Base-by-base conservation (phyloP, 2,113 vertebrate genomes). In the Paradisaea rubra region DNA sequence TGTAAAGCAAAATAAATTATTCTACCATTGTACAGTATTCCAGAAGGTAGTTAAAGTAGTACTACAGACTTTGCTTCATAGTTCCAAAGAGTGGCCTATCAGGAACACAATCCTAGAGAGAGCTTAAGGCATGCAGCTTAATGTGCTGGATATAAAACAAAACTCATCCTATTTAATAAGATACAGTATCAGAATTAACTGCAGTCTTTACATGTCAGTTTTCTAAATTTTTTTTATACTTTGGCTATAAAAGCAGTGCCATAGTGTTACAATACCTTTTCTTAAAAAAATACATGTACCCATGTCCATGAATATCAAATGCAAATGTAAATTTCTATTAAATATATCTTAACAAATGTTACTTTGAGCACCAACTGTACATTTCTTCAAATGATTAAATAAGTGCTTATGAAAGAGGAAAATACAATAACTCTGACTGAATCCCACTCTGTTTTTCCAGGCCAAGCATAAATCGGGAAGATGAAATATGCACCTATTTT, bases 1-100 rank as follows among this genome's bases (percentile, higher is more conserved):
- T 98, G 98, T 98, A 97, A 98, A 98, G 98, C 98, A 98, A 98
- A 98, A 98, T 98, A 98, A 99, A 99, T 99, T 99, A 99, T 98
- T 98, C 98, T 98, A 98, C 97, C 96, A 97, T 98, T 97, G 96
- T 98, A 98, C 98, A 97, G 96, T 97, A 97, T 98, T 98, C 97
- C 92, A 96, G 96, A 98, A 97, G 97, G 98, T 97, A 97, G 97
- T 95, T 97, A 86, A 94, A 97, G 93, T 95, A 97, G 92, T 97
- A 95, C 82, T 97, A 97, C 94, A 94, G 96, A 96, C 89, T 92
- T 95, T 91, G 97, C 97, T 96, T 96, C 96, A 88, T 96, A 91
- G 95, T 97, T 96, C 94, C 91, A 91, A 96, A 97, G 96, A 89
- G 93, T 92, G 7, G 21, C 95, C 95, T 93, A 96, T 90, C 86